Evolutionary conservation across 2,888 invertebrate species (phyloP).

Genomic region (Agriopis aurantiaria): DNA sequence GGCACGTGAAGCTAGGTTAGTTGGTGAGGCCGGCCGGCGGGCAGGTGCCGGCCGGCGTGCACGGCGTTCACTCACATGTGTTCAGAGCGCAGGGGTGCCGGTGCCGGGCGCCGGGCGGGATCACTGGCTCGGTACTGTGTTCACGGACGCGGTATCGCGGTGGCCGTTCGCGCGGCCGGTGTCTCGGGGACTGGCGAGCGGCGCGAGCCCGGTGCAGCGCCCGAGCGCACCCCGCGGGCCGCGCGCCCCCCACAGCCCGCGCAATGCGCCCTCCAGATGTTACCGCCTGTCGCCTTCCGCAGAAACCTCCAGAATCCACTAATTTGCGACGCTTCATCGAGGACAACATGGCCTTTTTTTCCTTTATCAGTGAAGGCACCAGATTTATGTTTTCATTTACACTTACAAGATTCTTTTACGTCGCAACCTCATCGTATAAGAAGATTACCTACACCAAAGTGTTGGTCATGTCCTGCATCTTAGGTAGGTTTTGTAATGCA

Average conservation of each 20-base stretch:
- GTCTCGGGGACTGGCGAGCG: slow-evolving; percentile 84
- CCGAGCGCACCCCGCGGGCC: slow-evolving; percentile 72
- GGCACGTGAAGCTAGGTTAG: slow-evolving; percentile 63
- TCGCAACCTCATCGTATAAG: not conserved
- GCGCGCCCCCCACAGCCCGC: slow-evolving; percentile 69
- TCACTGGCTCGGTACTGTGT: slow-evolving; percentile 52
- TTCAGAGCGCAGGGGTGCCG: slow-evolving; percentile 66
- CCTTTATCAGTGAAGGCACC: not conserved
- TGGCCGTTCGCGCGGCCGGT: slow-evolving; percentile 85
- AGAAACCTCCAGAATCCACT: slow-evolving; percentile 67
- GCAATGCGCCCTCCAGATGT: slow-evolving; percentile 79
- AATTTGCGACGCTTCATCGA: slow-evolving; percentile 16
- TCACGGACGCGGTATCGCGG: slow-evolving; percentile 65
- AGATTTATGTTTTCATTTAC: not conserved
- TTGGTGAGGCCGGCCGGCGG: slow-evolving; percentile 63
- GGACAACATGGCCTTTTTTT: not conserved
- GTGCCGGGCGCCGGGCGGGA: slow-evolving; percentile 64
- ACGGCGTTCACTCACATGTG: slow-evolving; percentile 74
- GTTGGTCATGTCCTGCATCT: not conserved
- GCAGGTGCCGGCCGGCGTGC: slow-evolving; percentile 45
- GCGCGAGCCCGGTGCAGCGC: slow-evolving; percentile 68
- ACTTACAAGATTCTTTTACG: not conserved
- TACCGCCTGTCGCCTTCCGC: slow-evolving; percentile 52
- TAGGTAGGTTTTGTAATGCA: slow-evolving; percentile 19
- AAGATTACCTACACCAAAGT: not conserved